Base-by-base conservation (phyloP, 2,888 invertebrate species). In the Caenorhabditis japonica region DNA sequence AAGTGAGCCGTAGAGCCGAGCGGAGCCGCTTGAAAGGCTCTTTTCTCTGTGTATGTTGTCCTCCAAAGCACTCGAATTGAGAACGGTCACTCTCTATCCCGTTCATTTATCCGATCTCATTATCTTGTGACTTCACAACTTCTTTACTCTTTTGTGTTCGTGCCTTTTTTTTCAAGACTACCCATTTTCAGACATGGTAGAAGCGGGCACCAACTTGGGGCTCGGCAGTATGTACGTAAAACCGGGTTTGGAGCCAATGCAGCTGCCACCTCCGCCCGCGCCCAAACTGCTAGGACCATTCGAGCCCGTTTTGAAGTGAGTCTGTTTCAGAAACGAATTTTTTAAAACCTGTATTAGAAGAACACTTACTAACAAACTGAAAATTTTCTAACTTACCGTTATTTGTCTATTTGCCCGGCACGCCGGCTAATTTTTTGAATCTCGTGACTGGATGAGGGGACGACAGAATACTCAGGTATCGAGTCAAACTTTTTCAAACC, bases 281-380 rank as follows among this genome's bases (percentile, higher is more conserved):
- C 55, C 66, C 8, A 73, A 60, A 51, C 51, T 73, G 27, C 56
- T 73, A 38, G 73, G 73, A 46, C 73, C 73, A 3, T 73, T 73
- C 55, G 61, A 51, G 46, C 13, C 56, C 21, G 25, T 73, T 7
- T 34, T 66, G 30, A 73, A 61, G 73, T 73, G 15, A 39, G 39
- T 15, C 15, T 13, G 12, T 19, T 33, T 41, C 12, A 34, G 1
- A 19, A 33, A 34, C 46, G 10, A n/a, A n/a, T n/a, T n/a, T n/a
- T n/a, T n/a, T n/a, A n/a, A n/a, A n/a, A n/a, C n/a, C n/a, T n/a
- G n/a, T n/a, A n/a, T n/a, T n/a, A n/a, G n/a, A n/a, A n/a, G n/a
- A n/a, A n/a, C n/a, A n/a, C n/a, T n/a, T n/a, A n/a, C n/a, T n/a
- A n/a, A n/a, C n/a, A n/a, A n/a, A n/a, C n/a, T n/a, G n/a, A n/a